Evolutionary conservation across 2,888 invertebrate genomes (phyloP), one percentile per base, ranked within the genome.

Genomic region (Noctua fimbriata): DNA sequence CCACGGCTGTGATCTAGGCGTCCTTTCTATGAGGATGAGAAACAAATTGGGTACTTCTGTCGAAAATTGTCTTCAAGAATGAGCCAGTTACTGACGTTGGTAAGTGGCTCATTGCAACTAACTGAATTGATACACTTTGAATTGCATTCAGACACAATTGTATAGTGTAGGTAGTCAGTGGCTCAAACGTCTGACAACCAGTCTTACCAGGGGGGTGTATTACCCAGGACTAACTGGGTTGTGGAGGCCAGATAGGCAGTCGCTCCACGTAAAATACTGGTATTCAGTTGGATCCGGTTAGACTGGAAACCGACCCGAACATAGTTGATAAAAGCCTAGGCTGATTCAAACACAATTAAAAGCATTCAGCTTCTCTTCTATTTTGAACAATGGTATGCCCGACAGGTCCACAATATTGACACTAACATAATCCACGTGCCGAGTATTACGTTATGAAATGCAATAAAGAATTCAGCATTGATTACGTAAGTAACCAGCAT

Each of bases 391-490:
- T 72, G 21, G 65, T 16, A 44, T 44, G 44, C 14, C 69, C 16
- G 44, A 44, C 5, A 28, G 24, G 6, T 67, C 44, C 16, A 44
- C 44, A 44, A 69, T 69, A 69, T 44, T 24, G 32, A n/a, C 32
- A 69, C 21, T n/a, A 36, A 21, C 28, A 72, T 44, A 60, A 76
- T n/a, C 32, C 3, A 58, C n/a, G 36, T 28, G 60, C 18, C 36
- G 7, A n/a, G 16, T 12, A 63, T 60, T 28, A 78, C 18, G 24
- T 47, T 49, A 49, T 36, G 16, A 21, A 60, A 58, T 58, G 9
- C 3, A 75, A 58, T 76, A 76, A 76, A 44, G 18, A 32, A 76
- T 47, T 60, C 0, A 63, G 9, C 41, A 74, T 74, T 52, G 28
- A 28, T 73, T 18, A n/a, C 14, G 36, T 21, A 21, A 49, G 49